Base-by-base conservation (phyloP, 2,888 invertebrate genomes). In the Zaprionus obscuricornis region DNA sequence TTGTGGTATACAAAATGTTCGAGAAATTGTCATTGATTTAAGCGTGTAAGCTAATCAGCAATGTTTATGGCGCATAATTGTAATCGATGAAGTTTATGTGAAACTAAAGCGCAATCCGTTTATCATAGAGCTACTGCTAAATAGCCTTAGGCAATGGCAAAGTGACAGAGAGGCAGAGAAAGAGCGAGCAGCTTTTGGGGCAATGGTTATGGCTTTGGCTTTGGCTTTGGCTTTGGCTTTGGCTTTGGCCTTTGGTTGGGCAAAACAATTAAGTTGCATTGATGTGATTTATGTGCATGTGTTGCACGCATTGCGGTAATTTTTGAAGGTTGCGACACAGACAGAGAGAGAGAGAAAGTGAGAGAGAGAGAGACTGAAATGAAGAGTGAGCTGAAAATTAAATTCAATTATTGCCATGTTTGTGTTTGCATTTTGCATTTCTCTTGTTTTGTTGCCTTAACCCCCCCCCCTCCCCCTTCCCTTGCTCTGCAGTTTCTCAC, bases 281-380 rank as follows among this genome's bases (percentile, higher is more conserved):
- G 68, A 52, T 70, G 59, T 74, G 54, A 76, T 76, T 72, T 73
- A 73, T 60, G 51, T 49, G 54, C 46, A 45, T 73, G 22, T 49
- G 51, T 43, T 52, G 42, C 34, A 39, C 52, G 57, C 45, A 49
- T 46, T 66, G 62, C 40, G 81, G 56, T 49, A 40, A 46, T 47
- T 57, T 51, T 57, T 45, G 66, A 64, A 1, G 14, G 39, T 10
- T n/a, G n/a, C n/a, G n/a, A n/a, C n/a, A n/a, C n/a, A n/a, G n/a
- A n/a, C n/a, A n/a, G n/a, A n/a, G n/a, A n/a, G n/a, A n/a, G n/a
- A n/a, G n/a, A n/a, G n/a, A n/a, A n/a, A n/a, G n/a, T n/a, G n/a
- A n/a, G n/a, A n/a, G n/a, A n/a, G 20, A n/a, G n/a, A n/a, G n/a
- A n/a, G n/a, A n/a, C n/a, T n/a, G n/a, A n/a, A n/a, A n/a, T n/a